Conservation (phyloP, 2,797 vertebrate genomes). For the Chloroceryle inda region DNA sequence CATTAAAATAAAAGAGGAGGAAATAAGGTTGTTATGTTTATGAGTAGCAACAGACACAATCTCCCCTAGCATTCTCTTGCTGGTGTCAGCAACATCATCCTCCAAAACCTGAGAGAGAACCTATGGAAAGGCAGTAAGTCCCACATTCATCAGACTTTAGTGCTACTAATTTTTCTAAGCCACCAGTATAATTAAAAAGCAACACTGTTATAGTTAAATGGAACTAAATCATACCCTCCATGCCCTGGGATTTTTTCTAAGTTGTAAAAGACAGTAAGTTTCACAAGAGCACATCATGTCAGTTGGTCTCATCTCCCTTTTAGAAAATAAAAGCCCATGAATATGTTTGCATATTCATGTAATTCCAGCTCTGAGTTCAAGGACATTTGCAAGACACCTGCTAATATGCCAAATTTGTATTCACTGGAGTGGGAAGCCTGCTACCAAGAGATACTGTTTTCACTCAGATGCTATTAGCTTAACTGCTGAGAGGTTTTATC, state of each 20-base stretch:
- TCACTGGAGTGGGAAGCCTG: not conserved
- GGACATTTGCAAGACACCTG: not conserved
- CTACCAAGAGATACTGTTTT: not conserved
- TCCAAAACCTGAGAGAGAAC: not conserved
- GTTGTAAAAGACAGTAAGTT: not conserved
- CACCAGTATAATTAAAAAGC: not conserved
- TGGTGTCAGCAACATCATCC: not conserved
- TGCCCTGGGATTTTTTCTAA: not conserved
- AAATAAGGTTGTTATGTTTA: not conserved
- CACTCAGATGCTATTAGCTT: not conserved
- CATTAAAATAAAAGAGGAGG: not conserved
- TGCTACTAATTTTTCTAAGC: not conserved
- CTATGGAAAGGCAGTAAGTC: not conserved
- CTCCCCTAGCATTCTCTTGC: not conserved
- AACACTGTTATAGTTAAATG: not conserved
- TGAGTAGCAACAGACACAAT: not conserved
- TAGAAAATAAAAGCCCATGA: not conserved
- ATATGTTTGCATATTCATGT: not conserved
- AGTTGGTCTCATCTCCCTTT: not conserved
- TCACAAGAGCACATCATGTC: not conserved
- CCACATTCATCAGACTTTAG: not conserved
- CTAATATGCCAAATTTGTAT: not conserved
- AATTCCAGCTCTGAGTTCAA: not conserved
- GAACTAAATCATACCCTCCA: not conserved
- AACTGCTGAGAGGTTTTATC: not conserved